Base-by-base conservation (phyloP, 2,797 vertebrate species). In the Coreius guichenoti region DNA sequence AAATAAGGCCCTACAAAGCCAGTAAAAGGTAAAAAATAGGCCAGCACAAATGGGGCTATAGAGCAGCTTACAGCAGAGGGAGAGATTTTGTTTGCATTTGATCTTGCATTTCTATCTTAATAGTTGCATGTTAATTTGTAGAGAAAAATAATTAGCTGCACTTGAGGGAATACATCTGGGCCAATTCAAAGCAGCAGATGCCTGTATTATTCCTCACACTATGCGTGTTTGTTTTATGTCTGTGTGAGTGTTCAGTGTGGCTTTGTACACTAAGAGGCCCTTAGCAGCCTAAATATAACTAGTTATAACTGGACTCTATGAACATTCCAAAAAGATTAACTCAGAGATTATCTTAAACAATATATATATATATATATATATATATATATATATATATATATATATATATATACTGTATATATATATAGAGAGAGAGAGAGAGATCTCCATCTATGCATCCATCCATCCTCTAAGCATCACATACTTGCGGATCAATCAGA, bases 1-100 rank as follows among this genome's bases (percentile, higher is more conserved):
- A 92, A 92, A 91, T 92, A 83, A 91, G 91, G 56, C 86, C 36
- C 88, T 89, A 91, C 91, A 92, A 92, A 92, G 88, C 90, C 87
- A 85, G 84, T 5, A 82, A 90, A 90, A 86, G 47, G 88, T 86
- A 89, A 88, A 93, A 80, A 93, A 90, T 92, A 92, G 93, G 91
- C 87, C 91, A 92, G 89, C 89, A 91, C 90, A 90, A 87, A 67
- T 75, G 89, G 90, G 87, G 91, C 86, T 90, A n/a, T n/a, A 21
- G 17, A 82, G 90, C 89, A 90, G 90, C 23, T 51, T 26, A 61
- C 5, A 31, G 39, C 33, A 51, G 39, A 21, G 21, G 31, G 21
- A 21, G 69, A 31, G 51, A 19, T n/a, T 14, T 19, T 43, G n/a
- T 58, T 73, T 51, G 49, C 2, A 1, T 45, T 45, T 79, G 56